These are phyloP conservation scores for Panurus biarmicus DNA, from an alignment of 2,113 vertebrate genomes.

Conservation along the genomic window DNA sequence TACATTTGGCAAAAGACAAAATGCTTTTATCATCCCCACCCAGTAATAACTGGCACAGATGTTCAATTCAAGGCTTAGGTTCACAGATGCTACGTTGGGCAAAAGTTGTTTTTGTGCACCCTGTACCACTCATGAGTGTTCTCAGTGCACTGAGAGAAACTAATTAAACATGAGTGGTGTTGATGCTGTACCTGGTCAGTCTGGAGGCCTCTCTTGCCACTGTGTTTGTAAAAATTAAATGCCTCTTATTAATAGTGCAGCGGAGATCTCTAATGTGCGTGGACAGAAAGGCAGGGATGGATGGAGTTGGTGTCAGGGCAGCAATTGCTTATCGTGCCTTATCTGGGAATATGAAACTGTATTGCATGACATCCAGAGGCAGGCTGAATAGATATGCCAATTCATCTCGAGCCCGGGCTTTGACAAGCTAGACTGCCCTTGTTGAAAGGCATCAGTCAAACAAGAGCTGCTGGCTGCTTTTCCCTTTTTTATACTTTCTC, in stretches of 20 bases:
- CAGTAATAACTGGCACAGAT: neutral
- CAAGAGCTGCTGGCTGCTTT: conserved; percentile 71
- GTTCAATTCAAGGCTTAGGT: neutral
- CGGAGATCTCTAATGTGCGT: conserved; percentile 29
- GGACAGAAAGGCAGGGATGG: conserved; percentile 68
- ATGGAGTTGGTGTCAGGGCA: conserved; percentile 74
- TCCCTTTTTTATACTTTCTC: conserved; percentile 75
- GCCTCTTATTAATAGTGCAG: conserved; percentile 65
- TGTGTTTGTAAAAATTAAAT: conserved; percentile 63
- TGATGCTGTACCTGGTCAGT: conserved; percentile 48
- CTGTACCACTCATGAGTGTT: neutral
- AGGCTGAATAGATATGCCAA: conserved; percentile 89
- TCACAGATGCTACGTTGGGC: neutral
- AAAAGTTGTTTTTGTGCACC: neutral
- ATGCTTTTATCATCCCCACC: neutral
- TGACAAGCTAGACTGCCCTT: conserved; percentile 99
- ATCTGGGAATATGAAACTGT: conserved; percentile 95
- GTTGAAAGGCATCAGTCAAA: conserved; percentile 99
- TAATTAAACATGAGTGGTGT: conserved; percentile 51
- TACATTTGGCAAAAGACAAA: neutral
- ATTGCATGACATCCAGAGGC: conserved; percentile 86
- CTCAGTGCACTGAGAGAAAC: neutral
- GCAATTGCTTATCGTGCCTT: conserved; percentile 93
- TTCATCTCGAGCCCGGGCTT: conserved; percentile 91
- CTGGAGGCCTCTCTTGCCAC: conserved; percentile 30